phyloP scores from a whole-genome alignment of 2,888 invertebrate genomes.

The Cheilosia scutellata region DNA sequence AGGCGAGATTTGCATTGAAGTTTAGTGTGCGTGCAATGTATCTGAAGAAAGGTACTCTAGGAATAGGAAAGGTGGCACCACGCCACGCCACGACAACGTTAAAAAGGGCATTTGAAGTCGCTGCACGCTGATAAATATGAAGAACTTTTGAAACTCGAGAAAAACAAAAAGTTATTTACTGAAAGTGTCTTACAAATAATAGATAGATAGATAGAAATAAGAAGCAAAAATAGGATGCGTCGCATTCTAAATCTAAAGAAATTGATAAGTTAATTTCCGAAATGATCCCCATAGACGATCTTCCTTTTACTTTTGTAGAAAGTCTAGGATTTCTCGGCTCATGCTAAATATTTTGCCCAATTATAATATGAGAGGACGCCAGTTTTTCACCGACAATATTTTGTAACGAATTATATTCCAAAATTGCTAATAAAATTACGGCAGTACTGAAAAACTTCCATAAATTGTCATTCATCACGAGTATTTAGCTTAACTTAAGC shows the following conservation, averaged over 20 bases:
- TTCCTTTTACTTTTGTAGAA: constrained; percentile 60
- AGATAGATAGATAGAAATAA: constrained; percentile 32
- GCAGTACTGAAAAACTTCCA: constrained; percentile 13
- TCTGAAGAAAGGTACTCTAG: not conserved
- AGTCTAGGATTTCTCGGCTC: constrained; percentile 48
- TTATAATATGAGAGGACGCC: constrained; percentile 28
- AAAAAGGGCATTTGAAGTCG: not conserved
- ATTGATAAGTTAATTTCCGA: constrained; percentile 48
- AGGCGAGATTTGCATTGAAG: not conserved
- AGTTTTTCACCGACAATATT: constrained; percentile 35
- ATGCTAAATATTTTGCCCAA: constrained; percentile 31
- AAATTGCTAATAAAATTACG: constrained; percentile 19
- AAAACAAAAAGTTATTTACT: constrained; percentile 9
- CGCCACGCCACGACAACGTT: too few relatives aligned
- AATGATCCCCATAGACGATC: constrained; percentile 41
- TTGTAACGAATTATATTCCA: constrained; percentile 10
- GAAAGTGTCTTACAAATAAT: constrained; percentile 24
- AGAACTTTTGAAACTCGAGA: constrained; percentile 15
- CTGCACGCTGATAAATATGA: not conserved
- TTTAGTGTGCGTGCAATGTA: not conserved
- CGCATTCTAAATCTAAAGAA: constrained; percentile 25
- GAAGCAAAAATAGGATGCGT: constrained; percentile 5
- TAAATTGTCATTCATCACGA: constrained; percentile 12
- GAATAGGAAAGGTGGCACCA: constrained; percentile 4
- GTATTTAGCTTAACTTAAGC: constrained; percentile 6